These are phyloP conservation scores for Cyanocitta stelleri DNA, from an alignment of 2,113 vertebrate genomes.

Conservation along the genomic window DNA sequence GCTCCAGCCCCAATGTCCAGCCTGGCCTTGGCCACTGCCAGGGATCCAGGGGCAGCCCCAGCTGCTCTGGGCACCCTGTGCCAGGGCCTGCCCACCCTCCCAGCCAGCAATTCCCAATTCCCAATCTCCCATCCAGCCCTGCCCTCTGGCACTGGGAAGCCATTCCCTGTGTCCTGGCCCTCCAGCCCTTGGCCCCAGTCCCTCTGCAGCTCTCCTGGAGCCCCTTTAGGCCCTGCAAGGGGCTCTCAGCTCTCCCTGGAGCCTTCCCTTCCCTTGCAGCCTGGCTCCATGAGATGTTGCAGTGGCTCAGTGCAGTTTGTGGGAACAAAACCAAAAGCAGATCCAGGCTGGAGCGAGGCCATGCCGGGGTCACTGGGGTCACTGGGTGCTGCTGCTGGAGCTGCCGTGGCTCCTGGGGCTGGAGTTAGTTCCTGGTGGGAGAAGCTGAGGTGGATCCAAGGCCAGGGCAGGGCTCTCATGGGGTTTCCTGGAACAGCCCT, in stretches of 20 bases:
- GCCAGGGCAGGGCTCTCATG: neutral
- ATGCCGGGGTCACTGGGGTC: too few species aligned
- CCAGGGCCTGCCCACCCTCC: too few species aligned
- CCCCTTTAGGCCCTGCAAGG: neutral
- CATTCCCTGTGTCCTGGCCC: neutral
- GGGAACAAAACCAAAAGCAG: neutral
- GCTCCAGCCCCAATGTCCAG: neutral
- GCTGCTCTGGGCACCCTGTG: neutral
- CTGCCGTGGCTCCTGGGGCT: rapidly evolving
- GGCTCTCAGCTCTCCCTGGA: neutral
- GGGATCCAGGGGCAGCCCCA: neutral
- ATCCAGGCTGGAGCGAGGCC: rapidly evolving
- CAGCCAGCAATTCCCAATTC: rapidly evolving
- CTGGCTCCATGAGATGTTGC: rapidly evolving
- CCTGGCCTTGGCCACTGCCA: neutral
- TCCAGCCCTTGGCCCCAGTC: neutral
- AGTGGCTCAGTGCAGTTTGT: rapidly evolving
- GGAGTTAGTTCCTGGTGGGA: rapidly evolving
- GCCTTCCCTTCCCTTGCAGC: neutral
- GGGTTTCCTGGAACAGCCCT: neutral
- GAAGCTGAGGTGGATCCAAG: rapidly evolving
- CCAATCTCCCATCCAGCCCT: rapidly evolving
- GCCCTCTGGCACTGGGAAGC: neutral
- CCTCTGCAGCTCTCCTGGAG: neutral
- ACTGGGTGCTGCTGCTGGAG: neutral